Evolutionary conservation across 2,888 invertebrate species (phyloP), one percentile per base, ranked within the genome.

Genomic region (Phyllotreta cruciferae): DNA sequence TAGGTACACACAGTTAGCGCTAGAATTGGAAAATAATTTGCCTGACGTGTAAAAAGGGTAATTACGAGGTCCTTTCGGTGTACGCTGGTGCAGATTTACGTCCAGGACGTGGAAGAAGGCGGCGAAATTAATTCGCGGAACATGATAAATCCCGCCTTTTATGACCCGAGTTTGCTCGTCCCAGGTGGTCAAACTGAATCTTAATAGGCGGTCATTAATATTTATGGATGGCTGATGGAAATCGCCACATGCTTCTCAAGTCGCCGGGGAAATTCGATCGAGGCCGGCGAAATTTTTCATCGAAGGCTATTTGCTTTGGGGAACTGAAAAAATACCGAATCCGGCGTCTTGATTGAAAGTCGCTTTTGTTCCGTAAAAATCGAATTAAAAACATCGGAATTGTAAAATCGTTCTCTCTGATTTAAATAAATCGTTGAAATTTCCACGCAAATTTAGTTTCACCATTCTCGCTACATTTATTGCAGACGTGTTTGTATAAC

Each of bases 101-200:
- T 14, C 10, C 7, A n/a, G 44, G 14, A 44, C 54, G 54, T 39
- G 39, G 35, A 42, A 44, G 55, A 42, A 55, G 36, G 24, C 49
- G 39, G 56, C 52, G 36, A 64, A 68, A 66, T 68, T 68, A 68
- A 68, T 68, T 68, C 52, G 50, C 52, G 37, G 53, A 60, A 66
- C 68, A 64, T 64, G 66, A 69, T 69, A 62, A 67, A 67, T 62
- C 50, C 54, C 56, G 39, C 62, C 65, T 60, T 64, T 65, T 65
- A 62, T 61, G 50, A 60, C 56, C 61, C 41, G 66, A 53, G 64
- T 64, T 56, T 14, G 38, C 57, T 57, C 68, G 69, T 70, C 70
- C 68, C 72, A 71, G 71, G 72, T 72, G 71, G 70, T 70, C 70
- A 69, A 69, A 66, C 62, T 66, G 69, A 70, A 71, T 72, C 69